These are phyloP conservation scores for Ibidorhyncha struthersii DNA, from an alignment of 2,113 vertebrate genomes.

Conservation along the genomic window DNA sequence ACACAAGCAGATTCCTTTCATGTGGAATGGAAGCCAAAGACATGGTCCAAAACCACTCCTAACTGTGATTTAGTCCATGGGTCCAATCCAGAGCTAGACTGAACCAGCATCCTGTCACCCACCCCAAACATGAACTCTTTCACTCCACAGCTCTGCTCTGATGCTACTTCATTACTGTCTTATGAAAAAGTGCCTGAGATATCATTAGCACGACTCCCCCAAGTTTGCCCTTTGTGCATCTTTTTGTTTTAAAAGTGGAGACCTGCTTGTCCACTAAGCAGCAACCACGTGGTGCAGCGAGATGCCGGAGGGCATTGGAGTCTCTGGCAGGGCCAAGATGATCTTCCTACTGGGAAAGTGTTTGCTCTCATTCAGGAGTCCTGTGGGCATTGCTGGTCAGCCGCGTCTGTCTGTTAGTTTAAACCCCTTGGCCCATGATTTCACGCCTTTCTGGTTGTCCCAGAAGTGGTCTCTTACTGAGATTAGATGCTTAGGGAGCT, in stretches of 20 bases:
- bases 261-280: background rate
- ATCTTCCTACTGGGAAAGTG: background rate
- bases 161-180: background rate
- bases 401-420: background rate
- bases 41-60: background rate
- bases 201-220: background rate
- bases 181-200: background rate
- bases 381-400: background rate
- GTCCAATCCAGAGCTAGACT: background rate
- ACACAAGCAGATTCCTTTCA: background rate
- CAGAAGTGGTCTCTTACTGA: background rate
- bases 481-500: background rate
- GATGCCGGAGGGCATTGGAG: fast-evolving
- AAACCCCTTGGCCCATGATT: background rate
- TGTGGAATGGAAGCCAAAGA: background rate
- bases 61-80: background rate
- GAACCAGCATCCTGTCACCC: background rate
- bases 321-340: background rate
- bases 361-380: background rate
- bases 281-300: fast-evolving
- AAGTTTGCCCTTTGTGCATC: background rate
- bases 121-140: background rate
- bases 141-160: background rate
- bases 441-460: background rate
- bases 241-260: background rate